Conservation (phyloP, 1,140 invertebrate genomes). For the Drosophila watanabei region DNA sequence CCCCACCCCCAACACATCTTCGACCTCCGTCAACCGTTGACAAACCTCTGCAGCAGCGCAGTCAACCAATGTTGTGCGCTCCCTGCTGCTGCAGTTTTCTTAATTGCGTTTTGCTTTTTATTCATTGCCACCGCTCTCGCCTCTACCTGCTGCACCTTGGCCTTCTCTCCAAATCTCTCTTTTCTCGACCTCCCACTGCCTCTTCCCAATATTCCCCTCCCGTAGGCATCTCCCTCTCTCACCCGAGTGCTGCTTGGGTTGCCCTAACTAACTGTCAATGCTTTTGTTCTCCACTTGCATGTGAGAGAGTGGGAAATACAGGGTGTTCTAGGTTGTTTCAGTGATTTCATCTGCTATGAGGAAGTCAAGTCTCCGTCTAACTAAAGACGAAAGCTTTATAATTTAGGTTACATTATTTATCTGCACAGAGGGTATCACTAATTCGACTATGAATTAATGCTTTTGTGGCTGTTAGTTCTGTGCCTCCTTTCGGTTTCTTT, state of each 20-base stretch:
- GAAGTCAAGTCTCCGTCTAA: background rate
- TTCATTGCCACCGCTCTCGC: constrained; percentile 35
- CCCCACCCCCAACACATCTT: background rate
- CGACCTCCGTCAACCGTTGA: constrained; percentile 2
- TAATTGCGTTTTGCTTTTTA: constrained; percentile 39
- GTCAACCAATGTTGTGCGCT: constrained; percentile 18
- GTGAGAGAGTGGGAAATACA: background rate
- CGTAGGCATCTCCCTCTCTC: background rate
- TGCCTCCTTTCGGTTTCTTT: constrained; percentile 38
- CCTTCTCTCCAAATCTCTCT: constrained; percentile 6
- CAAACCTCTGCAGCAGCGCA: constrained; percentile 32
- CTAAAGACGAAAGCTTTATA: background rate
- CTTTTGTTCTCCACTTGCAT: constrained; percentile 18
- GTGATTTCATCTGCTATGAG: background rate
- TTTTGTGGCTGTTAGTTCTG: background rate
- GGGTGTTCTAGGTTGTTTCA: background rate
- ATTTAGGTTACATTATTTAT: background rate
- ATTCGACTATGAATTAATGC: background rate
- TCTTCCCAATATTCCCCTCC: background rate
- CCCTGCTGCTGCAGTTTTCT: constrained; percentile 36
- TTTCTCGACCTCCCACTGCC: background rate
- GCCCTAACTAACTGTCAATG: constrained; percentile 23
- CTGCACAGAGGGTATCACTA: background rate
- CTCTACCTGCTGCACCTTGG: constrained; percentile 17
- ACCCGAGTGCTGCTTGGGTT: constrained; percentile 2